These are phyloP conservation scores for Tragulus kanchil DNA, from an alignment of 2,113 vertebrate genomes.

Conservation along the genomic window DNA sequence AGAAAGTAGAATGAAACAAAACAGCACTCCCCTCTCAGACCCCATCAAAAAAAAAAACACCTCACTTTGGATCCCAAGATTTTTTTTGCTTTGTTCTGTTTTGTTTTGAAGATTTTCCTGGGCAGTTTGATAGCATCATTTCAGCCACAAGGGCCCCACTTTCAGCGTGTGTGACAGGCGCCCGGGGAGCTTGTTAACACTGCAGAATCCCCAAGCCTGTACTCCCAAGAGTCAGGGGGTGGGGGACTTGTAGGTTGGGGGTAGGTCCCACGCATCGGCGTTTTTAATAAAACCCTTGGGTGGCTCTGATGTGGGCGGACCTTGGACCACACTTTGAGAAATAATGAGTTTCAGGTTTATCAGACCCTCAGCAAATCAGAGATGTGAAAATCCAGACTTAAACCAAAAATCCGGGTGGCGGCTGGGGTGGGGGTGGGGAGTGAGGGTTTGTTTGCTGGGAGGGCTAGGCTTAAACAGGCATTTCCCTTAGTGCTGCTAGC, in stretches of 20 bases:
- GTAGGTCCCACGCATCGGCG: background rate
- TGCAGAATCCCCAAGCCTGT: background rate
- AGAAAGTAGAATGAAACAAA: background rate
- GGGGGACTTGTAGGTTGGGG: background rate
- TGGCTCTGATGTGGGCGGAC: background rate
- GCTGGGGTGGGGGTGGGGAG: background rate
- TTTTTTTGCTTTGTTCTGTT: slow-evolving; percentile 24
- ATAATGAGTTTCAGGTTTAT: slow-evolving; percentile 71
- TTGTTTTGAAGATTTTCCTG: slow-evolving; percentile 49
- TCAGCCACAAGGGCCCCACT: background rate
- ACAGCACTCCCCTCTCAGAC: background rate
- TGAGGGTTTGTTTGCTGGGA: slow-evolving; percentile 63
- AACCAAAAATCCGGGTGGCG: slow-evolving; percentile 22
- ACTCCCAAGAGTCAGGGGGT: background rate
- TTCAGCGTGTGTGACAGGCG: background rate
- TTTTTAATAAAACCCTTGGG: slow-evolving; percentile 54
- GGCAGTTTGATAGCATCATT: background rate
- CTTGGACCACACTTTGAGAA: slow-evolving; percentile 67
- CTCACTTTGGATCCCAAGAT: background rate
- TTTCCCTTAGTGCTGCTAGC: slow-evolving; percentile 66
- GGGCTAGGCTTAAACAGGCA: slow-evolving; percentile 65
- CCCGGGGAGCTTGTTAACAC: slow-evolving; percentile 60
- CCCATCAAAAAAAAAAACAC: fast-evolving
- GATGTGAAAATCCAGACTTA: slow-evolving; percentile 55
- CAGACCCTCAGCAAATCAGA: slow-evolving; percentile 55